These are phyloP conservation scores for Falco columbarius DNA, from an alignment of 2,797 vertebrate species.

Conservation along the genomic window DNA sequence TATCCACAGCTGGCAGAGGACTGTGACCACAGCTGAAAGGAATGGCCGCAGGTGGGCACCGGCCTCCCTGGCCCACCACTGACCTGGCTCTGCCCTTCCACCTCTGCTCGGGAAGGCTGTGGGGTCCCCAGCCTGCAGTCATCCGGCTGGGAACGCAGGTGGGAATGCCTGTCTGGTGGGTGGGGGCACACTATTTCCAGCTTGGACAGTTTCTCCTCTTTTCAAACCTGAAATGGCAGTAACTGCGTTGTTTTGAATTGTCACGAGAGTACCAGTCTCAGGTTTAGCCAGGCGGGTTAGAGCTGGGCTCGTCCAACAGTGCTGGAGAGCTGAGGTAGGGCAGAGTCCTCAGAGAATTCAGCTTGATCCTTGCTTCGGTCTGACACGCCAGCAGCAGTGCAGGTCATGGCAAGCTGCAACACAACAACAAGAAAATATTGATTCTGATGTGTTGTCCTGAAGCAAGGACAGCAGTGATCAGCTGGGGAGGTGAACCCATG, in stretches of 20 bases:
- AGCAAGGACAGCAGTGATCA: background rate
- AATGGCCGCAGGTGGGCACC: background rate
- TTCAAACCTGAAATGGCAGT: background rate
- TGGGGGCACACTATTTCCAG: background rate
- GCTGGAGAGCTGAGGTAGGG: background rate
- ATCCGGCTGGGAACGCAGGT: background rate
- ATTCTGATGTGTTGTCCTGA: background rate
- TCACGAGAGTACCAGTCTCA: rapidly evolving
- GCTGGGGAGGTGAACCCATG: background rate
- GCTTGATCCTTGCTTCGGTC: background rate
- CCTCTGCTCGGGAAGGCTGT: background rate
- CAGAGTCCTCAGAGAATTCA: background rate
- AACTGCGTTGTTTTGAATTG: rapidly evolving
- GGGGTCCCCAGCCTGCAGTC: rapidly evolving
- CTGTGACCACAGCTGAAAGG: background rate
- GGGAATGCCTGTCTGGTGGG: background rate
- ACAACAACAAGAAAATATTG: rapidly evolving
- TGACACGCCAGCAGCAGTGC: rapidly evolving
- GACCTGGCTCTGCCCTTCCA: background rate
- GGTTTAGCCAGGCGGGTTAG: background rate
- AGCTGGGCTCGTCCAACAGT: rapidly evolving
- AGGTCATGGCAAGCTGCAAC: background rate
- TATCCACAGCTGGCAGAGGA: background rate
- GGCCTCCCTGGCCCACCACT: background rate
- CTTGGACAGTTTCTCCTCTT: background rate